Conservation (phyloP, 2,888 invertebrate species). For the Idaea biselata region DNA sequence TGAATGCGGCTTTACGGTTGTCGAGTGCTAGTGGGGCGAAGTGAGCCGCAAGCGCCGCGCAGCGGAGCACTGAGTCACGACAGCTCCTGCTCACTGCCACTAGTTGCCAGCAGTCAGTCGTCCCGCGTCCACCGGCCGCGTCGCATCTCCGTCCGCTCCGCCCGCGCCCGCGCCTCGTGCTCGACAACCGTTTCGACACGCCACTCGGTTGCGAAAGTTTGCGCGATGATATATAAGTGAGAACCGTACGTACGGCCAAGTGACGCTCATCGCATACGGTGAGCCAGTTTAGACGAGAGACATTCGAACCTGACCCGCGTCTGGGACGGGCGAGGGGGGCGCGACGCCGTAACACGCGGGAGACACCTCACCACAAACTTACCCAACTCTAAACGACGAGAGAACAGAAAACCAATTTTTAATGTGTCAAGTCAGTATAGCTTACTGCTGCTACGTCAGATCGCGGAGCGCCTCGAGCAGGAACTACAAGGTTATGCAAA, state of each 20-base stretch:
- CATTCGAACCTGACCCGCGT: slow-evolving; percentile 74
- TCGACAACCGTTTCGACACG: slow-evolving; percentile 73
- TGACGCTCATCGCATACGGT: slow-evolving; percentile 78
- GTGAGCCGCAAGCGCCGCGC: slow-evolving; percentile 50
- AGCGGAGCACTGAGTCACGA: slow-evolving; percentile 49
- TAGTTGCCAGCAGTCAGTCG: slow-evolving; percentile 45
- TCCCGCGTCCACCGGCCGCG: slow-evolving; percentile 26
- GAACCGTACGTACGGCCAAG: slow-evolving; percentile 70
- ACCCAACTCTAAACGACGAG: slow-evolving; percentile 57
- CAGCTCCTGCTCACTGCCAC: too few relatives aligned
- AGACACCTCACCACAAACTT: slow-evolving; percentile 58
- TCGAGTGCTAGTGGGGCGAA: slow-evolving; percentile 43
- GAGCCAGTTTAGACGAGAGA: slow-evolving; percentile 74
- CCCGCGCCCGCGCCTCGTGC: slow-evolving; percentile 43
- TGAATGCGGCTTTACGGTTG: too few relatives aligned
- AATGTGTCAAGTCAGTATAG: slow-evolving; percentile 81
- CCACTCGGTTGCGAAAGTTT: slow-evolving; percentile 76
- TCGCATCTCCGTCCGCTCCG: slow-evolving; percentile 26
- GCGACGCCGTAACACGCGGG: slow-evolving; percentile 77
- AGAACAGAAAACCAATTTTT: slow-evolving; percentile 74
- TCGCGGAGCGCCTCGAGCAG: slow-evolving; percentile 77
- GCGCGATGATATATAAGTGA: slow-evolving; percentile 81
- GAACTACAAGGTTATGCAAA: slow-evolving; percentile 81
- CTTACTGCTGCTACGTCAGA: slow-evolving; percentile 80
- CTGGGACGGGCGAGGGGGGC: slow-evolving; percentile 72